A percentile compares a stretch with the other conserved stretches of the same genome.
phyloP scores from a whole-genome alignment of 2,797 vertebrate species.

The Merluccius polli region DNA sequence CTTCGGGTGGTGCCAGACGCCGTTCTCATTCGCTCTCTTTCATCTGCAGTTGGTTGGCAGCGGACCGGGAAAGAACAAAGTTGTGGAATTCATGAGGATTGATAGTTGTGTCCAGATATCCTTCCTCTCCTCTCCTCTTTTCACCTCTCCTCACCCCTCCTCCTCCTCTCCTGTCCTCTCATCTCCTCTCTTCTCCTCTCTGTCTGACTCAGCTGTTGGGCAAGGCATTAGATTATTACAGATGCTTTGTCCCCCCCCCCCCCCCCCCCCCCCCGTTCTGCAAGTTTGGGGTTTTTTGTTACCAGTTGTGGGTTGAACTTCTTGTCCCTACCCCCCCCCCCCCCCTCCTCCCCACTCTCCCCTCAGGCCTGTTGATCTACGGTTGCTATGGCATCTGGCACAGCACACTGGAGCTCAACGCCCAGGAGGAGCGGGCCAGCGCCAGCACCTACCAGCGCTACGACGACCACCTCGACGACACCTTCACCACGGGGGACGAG shows the following conservation, averaged over 20 bases:
- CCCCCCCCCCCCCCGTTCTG: no score
- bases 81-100: slow-evolving; percentile 3
- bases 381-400: slow-evolving; percentile 93
- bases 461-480: slow-evolving; percentile 87
- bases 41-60: slow-evolving; percentile 10
- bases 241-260: not conserved
- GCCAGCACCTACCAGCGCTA: slow-evolving; percentile 94
- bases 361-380: slow-evolving; percentile 91
- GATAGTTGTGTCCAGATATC: not conserved
- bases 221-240: not conserved
- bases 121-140: not conserved
- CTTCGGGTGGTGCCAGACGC: slow-evolving; percentile 1
- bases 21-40: not conserved
- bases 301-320: not conserved
- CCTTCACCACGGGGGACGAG: slow-evolving; percentile 76
- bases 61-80: not conserved
- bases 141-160: not conserved
- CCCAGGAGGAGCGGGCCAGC: slow-evolving; percentile 83
- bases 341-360: not conserved
- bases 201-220: not conserved
- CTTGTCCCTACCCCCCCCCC: not conserved
- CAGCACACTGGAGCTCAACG: slow-evolving; percentile 89
- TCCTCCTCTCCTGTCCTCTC: not conserved
- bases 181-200: not conserved
- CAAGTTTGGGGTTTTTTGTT: not conserved